A percentile compares a stretch with the other conserved stretches of the same genome.
Evolutionary conservation across 1,140 invertebrate genomes (phyloP).

Genomic region (Ruditapes philippinarum): DNA sequence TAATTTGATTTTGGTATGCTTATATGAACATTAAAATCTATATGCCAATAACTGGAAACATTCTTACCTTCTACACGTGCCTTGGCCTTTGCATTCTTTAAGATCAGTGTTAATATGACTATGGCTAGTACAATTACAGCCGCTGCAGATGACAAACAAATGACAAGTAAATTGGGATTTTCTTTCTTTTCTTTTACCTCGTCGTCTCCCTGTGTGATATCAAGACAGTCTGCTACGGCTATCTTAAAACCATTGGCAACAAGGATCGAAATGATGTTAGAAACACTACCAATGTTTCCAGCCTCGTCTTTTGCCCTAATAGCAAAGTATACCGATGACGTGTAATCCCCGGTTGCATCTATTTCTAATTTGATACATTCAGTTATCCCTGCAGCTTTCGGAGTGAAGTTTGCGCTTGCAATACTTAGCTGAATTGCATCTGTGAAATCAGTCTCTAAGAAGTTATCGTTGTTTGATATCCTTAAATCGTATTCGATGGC

Average conservation of each 20-base stretch:
- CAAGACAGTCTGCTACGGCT: neutral
- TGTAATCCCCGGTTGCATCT: neutral
- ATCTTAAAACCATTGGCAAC: neutral
- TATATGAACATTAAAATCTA: too few species aligned
- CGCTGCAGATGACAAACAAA: neutral
- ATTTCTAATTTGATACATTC: neutral
- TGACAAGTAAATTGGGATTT: neutral
- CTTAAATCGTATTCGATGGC: neutral
- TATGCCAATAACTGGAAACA: too few species aligned
- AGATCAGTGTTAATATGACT: neutral
- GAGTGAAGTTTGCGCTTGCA: neutral
- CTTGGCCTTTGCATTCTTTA: too few species aligned
- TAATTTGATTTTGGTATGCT: too few species aligned
- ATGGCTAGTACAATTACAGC: neutral
- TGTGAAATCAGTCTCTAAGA: neutral
- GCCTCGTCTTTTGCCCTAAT: neutral
- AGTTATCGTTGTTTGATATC: neutral
- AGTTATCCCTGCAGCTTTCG: neutral
- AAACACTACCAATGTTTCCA: neutral
- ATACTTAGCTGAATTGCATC: neutral
- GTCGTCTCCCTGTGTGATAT: neutral
- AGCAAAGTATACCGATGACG: neutral
- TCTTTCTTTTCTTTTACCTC: neutral
- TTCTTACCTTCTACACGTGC: too few species aligned
- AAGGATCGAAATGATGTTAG: neutral